phyloP scores from a whole-genome alignment of 2,797 vertebrate species.

The Neomorphus geoffroyi region DNA sequence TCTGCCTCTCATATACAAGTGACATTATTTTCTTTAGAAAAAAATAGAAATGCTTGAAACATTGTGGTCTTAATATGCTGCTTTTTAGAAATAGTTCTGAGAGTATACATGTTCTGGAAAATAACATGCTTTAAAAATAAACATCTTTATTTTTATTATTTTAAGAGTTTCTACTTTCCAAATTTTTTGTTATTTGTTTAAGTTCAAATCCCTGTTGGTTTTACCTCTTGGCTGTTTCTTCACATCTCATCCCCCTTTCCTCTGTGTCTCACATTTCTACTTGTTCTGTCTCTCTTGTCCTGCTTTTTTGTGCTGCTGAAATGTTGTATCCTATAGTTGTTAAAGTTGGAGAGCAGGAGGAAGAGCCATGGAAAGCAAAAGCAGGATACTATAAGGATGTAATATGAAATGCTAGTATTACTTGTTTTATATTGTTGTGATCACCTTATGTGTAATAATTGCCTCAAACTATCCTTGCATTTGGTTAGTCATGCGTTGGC shows the following conservation, averaged over 20 bases:
- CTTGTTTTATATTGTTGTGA: not conserved
- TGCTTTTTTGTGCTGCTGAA: not conserved
- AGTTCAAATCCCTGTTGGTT: not conserved
- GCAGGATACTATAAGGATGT: not conserved
- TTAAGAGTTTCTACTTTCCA: not conserved
- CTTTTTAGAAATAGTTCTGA: not conserved
- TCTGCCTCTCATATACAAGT: not conserved
- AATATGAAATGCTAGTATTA: not conserved
- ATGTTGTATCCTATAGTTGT: not conserved
- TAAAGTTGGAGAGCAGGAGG: not conserved
- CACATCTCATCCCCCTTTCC: not conserved
- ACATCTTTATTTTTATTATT: not conserved
- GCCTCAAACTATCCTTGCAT: not conserved
- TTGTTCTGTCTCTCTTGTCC: not conserved
- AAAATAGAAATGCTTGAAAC: not conserved
- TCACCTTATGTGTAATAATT: not conserved
- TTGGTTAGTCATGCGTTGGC: fast-evolving
- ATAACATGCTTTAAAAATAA: slow-evolving; percentile 17
- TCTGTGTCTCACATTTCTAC: not conserved
- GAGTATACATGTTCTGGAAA: slow-evolving; percentile 17
- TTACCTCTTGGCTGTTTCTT: not conserved
- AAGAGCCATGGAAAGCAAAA: not conserved
- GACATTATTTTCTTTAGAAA: not conserved
- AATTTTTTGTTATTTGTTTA: not conserved
- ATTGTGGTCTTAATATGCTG: not conserved